Evolutionary conservation across 2,888 invertebrate genomes (phyloP).

Genomic region (Agrochola circellaris): DNA sequence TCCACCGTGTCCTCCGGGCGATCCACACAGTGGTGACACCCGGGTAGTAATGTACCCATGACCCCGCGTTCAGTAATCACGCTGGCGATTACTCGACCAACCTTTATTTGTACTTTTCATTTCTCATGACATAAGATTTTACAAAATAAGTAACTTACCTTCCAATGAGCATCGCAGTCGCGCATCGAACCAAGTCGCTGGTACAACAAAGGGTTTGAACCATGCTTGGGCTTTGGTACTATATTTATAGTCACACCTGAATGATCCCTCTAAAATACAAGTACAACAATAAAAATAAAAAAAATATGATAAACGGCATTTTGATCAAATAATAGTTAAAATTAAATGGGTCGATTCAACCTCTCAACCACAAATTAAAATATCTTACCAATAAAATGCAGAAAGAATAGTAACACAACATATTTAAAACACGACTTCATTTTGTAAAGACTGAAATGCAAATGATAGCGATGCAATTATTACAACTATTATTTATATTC

Average conservation of each 20-base stretch:
- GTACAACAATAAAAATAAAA: neutral
- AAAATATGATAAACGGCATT: no score
- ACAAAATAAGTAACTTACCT: slow-evolving; percentile 31
- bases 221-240: slow-evolving; percentile 27
- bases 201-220: slow-evolving; percentile 42
- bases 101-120: neutral
- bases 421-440: slow-evolving; percentile 24
- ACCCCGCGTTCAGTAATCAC: neutral
- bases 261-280: slow-evolving; percentile 33
- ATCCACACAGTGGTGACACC: no score
- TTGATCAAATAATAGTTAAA: neutral
- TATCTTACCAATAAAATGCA: slow-evolving; percentile 5
- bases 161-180: slow-evolving; percentile 39
- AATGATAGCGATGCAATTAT: neutral
- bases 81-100: neutral
- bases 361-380: neutral
- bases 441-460: neutral
- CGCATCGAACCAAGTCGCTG: slow-evolving; percentile 50
- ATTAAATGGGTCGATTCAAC: neutral
- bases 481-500: neutral
- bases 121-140: neutral
- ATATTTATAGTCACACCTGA: slow-evolving; percentile 50
- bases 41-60: neutral
- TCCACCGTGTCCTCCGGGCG: no score
- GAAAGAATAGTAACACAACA: slow-evolving; percentile 1